Base-by-base conservation (phyloP, 2,888 invertebrate species). In the Pterostichus madidus region DNA sequence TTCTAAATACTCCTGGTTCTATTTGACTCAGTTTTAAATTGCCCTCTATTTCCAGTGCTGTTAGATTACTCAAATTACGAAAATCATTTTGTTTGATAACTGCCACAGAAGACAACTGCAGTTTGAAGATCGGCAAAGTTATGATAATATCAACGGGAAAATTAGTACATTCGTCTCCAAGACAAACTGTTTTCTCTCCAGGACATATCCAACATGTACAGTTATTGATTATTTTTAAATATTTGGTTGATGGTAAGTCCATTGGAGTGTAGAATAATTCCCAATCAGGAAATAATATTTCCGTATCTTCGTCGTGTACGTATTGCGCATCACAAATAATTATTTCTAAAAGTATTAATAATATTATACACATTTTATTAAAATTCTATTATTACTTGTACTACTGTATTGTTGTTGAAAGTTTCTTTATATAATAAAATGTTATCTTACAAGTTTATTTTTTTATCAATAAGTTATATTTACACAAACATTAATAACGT, bases 21-120 rank as follows among this genome's bases (percentile, higher is more conserved):
- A 93, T 90, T 79, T 88, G 87, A n/a, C 85, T 89, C 10, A 93
- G 87, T 77, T 91, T 89, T 84, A 91, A 90, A 85, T 93, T 93
- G 0, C 91, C 92, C 86, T 93, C 93, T 83, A 93, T 90, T 84
- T 91, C 90, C 11, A 93, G 86, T 3, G 88, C 87, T 85, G 89
- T 89, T 56, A 93, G 85, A 79, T 91, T 89, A 35, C 86, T 86
- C 7, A 91, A 85, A 39, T 85, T 84, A 85, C 90, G 87, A 1
- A 93, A 87, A 85, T 91, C 91, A 15, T 91, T 91, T 83, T 87
- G 88, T 2, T 84, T 84, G 5, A 93, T 89, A 84, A 88, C 86
- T 5, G 86, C 87, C 10, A 93, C 91, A n/a, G 89, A 89, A 3
- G 93, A 91, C 1, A 91, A 91, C 80, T 91, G 90, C 7, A 93